A percentile compares a stretch with the other conserved stretches of the same genome.
These are phyloP conservation scores for Octodonta nipae DNA, from an alignment of 2,888 invertebrate genomes.

Conservation along the genomic window DNA sequence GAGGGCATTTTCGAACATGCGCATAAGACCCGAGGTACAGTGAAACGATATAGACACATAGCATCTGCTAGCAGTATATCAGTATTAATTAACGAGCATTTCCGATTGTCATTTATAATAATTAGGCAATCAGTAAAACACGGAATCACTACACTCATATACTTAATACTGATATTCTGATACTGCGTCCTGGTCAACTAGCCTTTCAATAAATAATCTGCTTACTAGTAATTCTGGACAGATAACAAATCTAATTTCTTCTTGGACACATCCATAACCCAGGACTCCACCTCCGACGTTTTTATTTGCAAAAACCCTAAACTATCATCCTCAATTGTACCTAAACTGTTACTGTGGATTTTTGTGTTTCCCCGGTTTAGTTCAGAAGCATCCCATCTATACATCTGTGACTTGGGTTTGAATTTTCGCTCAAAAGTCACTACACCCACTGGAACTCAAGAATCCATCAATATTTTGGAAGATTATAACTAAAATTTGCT, in stretches of 20 bases:
- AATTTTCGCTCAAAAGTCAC: constrained; percentile 67
- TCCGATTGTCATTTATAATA: too few relatives aligned
- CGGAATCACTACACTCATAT: too few relatives aligned
- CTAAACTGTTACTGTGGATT: constrained; percentile 57
- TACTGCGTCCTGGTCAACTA: constrained; percentile 69
- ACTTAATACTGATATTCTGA: too few relatives aligned
- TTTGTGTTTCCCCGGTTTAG: constrained; percentile 45
- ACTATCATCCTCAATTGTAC: constrained; percentile 73
- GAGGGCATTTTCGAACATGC: too few relatives aligned
- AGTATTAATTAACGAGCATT: too few relatives aligned
- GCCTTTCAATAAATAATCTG: constrained; percentile 70
- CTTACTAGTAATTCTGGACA: constrained; percentile 85
- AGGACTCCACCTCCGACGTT: constrained; percentile 87
- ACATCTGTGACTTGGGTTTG: constrained; percentile 42
- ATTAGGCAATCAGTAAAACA: too few relatives aligned
- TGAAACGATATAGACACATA: too few relatives aligned
- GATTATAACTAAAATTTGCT: constrained; percentile 24
- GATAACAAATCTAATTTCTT: constrained; percentile 90
- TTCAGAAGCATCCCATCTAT: constrained; percentile 49
- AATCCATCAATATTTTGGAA: too few relatives aligned
- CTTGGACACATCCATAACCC: constrained; percentile 82
- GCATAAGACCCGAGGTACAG: too few relatives aligned
- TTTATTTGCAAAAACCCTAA: constrained; percentile 77
- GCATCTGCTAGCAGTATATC: too few relatives aligned
- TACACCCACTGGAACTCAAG: constrained; percentile 58